Evolutionary conservation across 1,140 invertebrate genomes (phyloP).

Genomic region (Chironomus striatipennis): DNA sequence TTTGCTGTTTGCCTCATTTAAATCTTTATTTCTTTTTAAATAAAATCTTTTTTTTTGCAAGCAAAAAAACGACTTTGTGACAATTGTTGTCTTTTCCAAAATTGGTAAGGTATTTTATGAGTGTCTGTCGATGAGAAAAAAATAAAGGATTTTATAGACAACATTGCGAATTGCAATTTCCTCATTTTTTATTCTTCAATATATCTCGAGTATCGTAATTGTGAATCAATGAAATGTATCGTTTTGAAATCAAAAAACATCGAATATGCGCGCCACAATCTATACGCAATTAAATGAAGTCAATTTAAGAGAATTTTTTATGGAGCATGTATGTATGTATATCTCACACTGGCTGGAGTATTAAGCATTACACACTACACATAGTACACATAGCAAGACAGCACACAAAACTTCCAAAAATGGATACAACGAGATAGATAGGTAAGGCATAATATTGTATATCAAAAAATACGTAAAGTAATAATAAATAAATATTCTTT

Average conservation of each 20-base stretch:
- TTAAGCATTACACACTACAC: neutral
- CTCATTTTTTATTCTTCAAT: neutral
- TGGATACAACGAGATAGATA: slow-evolving; percentile 17
- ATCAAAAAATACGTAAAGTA: too few relatives aligned
- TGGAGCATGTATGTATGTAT: neutral
- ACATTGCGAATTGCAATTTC: neutral
- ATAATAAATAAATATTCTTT: neutral
- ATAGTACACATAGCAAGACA: neutral
- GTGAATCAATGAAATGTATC: neutral
- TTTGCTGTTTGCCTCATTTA: too few relatives aligned
- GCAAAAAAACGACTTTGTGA: neutral
- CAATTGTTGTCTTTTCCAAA: slow-evolving; percentile 10
- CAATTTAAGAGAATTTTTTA: neutral
- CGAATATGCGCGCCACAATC: slow-evolving; percentile 1
- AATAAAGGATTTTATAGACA: neutral
- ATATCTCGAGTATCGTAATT: neutral
- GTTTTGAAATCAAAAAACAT: neutral
- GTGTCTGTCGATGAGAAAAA: neutral
- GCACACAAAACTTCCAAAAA: slow-evolving; percentile 19
- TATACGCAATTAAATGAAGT: neutral
- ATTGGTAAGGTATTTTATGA: slow-evolving; percentile 8
- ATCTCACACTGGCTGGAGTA: neutral
- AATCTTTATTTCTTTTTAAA: too few relatives aligned
- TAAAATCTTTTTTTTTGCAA: too few relatives aligned
- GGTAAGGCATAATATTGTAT: neutral